A percentile compares a stretch with the other conserved stretches of the same genome.
These are phyloP conservation scores for Onychomys torridus DNA, from an alignment of 2,797 vertebrate species.

Conservation along the genomic window DNA sequence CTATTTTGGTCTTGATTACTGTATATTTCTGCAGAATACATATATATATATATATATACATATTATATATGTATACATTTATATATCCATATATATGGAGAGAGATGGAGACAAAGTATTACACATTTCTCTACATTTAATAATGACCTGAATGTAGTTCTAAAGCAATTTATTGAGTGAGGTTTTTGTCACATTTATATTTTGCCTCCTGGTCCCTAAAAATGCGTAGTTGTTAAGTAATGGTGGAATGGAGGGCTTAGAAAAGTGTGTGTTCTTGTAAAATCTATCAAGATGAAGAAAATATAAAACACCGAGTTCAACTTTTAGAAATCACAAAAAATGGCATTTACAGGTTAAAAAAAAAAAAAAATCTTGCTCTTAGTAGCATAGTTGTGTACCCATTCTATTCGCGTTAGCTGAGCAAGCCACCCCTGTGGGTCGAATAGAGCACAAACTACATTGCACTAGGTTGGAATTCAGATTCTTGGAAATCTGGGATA, in stretches of 20 bases:
- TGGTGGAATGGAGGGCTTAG: background rate
- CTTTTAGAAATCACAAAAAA: background rate
- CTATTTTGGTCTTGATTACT: background rate
- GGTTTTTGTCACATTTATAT: background rate
- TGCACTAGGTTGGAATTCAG: background rate
- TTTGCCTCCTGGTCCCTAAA: constrained; percentile 37
- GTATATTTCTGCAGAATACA: background rate
- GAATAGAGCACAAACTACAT: background rate
- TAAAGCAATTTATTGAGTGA: constrained; percentile 14
- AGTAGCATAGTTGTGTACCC: no score
- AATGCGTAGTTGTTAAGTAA: background rate
- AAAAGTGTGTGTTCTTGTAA: background rate
- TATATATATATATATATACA: no score
- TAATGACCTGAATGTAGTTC: background rate
- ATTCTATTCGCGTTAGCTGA: background rate
- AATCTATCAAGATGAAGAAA: background rate
- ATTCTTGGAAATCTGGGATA: background rate
- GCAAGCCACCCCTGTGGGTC: background rate
- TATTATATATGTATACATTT: background rate
- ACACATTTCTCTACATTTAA: background rate
- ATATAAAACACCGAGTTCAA: background rate
- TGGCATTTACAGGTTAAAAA: background rate
- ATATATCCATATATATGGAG: background rate
- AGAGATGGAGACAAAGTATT: background rate
- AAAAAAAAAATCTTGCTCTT: background rate